phyloP scores from a whole-genome alignment of 1,140 invertebrate species.

The Aethina tumida region DNA sequence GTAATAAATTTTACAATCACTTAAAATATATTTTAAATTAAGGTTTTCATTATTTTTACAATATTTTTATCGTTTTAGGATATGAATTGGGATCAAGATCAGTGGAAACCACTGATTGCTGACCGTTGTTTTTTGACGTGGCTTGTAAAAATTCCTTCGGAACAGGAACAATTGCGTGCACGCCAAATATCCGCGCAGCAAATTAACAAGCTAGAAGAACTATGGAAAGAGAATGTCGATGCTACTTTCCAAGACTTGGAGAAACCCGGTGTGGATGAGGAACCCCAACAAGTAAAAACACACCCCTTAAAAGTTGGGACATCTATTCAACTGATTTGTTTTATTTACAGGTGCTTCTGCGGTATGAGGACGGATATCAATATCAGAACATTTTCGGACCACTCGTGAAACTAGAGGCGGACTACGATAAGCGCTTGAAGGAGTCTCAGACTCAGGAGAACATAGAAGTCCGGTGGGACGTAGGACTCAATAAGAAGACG shows the following conservation, averaged over 20 bases:
- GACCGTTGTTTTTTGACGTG: constrained; percentile 93
- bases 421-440: constrained; percentile 96
- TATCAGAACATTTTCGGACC: constrained; percentile 99
- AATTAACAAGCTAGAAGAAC: constrained; percentile 95
- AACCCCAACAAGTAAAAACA: constrained; percentile 79
- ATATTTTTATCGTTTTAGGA: constrained; percentile 60
- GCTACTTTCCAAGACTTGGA: constrained; percentile 97
- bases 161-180: constrained; percentile 90
- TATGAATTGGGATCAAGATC: constrained; percentile 99
- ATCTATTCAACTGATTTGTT: background rate
- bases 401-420: constrained; percentile 93
- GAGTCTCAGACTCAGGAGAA: constrained; percentile 98
- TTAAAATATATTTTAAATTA: no score
- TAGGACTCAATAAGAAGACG: constrained; percentile 95
- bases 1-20: no score
- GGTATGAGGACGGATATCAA: constrained; percentile 98
- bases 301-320: background rate
- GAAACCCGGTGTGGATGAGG: constrained; percentile 94
- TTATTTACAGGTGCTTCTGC: constrained; percentile 31
- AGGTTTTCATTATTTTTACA: no score
- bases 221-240: constrained; percentile 98
- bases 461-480: constrained; percentile 97
- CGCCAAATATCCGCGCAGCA: constrained; percentile 93
- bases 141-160: constrained; percentile 92
- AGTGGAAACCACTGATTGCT: constrained; percentile 96